Percentiles rank a stretch among this genome's conserved stretches.
Conservation (phyloP, 2,113 vertebrate species). For the Camelus dromedarius region DNA sequence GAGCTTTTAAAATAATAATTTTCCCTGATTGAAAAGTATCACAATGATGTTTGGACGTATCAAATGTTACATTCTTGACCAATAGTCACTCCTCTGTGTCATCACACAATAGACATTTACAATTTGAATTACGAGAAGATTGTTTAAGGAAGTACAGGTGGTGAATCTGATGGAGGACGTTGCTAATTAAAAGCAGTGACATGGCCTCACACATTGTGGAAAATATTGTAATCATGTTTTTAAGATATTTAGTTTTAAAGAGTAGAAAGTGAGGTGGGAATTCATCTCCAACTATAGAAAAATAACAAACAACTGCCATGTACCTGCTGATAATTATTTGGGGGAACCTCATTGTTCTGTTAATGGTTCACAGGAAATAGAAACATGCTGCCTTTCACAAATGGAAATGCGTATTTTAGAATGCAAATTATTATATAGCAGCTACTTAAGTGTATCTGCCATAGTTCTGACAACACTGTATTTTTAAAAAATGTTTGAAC, state of each 20-base stretch:
- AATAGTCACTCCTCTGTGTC: background rate
- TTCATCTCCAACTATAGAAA: background rate
- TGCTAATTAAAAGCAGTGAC: slow-evolving; percentile 1
- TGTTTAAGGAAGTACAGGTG: background rate
- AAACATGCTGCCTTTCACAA: slow-evolving; percentile 15
- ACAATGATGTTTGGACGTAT: background rate
- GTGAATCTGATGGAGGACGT: background rate
- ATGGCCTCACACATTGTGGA: background rate
- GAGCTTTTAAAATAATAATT: slow-evolving; percentile 30
- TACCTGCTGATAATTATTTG: slow-evolving; percentile 41
- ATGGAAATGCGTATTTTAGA: background rate
- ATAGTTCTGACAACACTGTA: background rate
- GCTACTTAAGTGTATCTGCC: background rate
- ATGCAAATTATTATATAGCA: slow-evolving; percentile 22
- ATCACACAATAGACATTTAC: background rate
- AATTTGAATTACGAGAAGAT: background rate
- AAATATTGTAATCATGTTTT: background rate
- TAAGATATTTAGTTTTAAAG: slow-evolving; percentile 18
- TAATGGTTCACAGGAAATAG: slow-evolving; percentile 4
- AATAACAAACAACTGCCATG: background rate
- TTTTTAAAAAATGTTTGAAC: background rate
- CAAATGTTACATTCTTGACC: background rate
- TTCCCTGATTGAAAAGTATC: slow-evolving; percentile 2
- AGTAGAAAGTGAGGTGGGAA: background rate
- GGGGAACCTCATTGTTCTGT: background rate